Percentiles rank a stretch among this genome's conserved stretches.
These are phyloP conservation scores for Nasua narica DNA, from an alignment of 2,797 vertebrate species.

Conservation along the genomic window DNA sequence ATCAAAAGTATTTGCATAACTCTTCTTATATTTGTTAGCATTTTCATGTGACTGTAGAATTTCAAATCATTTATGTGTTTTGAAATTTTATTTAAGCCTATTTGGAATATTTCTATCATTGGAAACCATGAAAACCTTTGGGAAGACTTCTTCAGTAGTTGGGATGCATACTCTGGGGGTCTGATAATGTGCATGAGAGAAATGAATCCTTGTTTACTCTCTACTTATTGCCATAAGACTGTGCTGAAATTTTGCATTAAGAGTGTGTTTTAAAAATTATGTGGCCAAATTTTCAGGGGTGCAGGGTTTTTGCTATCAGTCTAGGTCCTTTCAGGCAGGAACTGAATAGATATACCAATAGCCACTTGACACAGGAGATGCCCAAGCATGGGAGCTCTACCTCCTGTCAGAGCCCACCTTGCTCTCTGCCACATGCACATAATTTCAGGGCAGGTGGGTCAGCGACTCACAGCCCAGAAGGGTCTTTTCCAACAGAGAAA, in stretches of 20 bases:
- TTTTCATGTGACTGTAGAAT: conserved; percentile 42
- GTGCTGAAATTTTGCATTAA: not conserved
- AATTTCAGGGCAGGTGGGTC: not conserved
- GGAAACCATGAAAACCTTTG: not conserved
- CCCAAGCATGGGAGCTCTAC: not conserved
- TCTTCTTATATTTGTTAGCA: not conserved
- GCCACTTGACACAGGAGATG: not conserved
- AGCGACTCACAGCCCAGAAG: not conserved
- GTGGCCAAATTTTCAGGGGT: not conserved
- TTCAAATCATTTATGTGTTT: conserved; percentile 47
- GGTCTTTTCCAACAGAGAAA: not conserved
- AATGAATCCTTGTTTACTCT: not conserved
- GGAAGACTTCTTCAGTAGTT: not conserved
- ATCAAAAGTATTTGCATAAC: not conserved
- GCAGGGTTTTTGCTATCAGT: not conserved
- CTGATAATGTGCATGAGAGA: not conserved
- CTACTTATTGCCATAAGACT: not conserved
- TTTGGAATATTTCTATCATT: not conserved
- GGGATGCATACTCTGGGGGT: not conserved
- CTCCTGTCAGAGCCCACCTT: not conserved
- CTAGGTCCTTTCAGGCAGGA: not conserved
- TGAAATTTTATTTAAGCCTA: not conserved
- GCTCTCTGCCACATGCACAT: not conserved
- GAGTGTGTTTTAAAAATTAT: not conserved
- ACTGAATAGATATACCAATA: not conserved